Evolutionary conservation across 2,113 vertebrate species (phyloP), one percentile per base, ranked within the genome.

Genomic region (Lagopus muta): DNA sequence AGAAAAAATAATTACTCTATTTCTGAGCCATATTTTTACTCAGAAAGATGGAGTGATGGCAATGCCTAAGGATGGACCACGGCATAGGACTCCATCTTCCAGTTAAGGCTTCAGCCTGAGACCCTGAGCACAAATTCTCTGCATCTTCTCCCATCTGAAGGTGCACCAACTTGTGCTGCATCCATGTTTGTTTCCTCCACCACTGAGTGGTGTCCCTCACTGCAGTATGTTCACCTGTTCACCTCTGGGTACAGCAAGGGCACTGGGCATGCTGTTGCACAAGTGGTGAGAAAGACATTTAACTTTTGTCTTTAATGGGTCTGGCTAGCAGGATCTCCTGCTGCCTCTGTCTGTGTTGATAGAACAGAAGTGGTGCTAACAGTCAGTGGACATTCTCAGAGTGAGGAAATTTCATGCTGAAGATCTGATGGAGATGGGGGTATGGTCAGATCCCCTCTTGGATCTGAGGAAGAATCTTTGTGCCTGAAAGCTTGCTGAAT

Each of bases 41-140:
- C 2, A 0, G 45, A 25, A n/a, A 54, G 57, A 75, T 2, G 8
- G 15, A 69, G n/a, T 30, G 62, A 69, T 58, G 65, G 25, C 14
- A 27, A 8, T 91, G 43, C 52, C 55, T 43, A 20, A 72, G 36
- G 64, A 85, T 11, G 38, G 52, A 22, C 62, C 54, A 61, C 47
- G 67, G 30, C 9, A 1, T 0, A 57, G 42, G 25, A 34, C 30
- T 90, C 30, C 36, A 60, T 1, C 54, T 66, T 48, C 19, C 2
- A 8, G 11, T 36, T 73, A 13, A 30, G 16, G 4, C 36, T 62
- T 32, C 73, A 80, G 50, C 11, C 38, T 45, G 62, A 82, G 36
- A 42, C 28, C 18, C 6, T 34, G 27, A 0, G 1, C 8, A 8
- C 0, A 0, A 30, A 19, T 12, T 52, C 24, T 5, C 17, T 42